Percentiles rank a stretch among this genome's conserved stretches.
phyloP scores from a whole-genome alignment of 2,888 invertebrate species.

The Eremobia ochroleuca region DNA sequence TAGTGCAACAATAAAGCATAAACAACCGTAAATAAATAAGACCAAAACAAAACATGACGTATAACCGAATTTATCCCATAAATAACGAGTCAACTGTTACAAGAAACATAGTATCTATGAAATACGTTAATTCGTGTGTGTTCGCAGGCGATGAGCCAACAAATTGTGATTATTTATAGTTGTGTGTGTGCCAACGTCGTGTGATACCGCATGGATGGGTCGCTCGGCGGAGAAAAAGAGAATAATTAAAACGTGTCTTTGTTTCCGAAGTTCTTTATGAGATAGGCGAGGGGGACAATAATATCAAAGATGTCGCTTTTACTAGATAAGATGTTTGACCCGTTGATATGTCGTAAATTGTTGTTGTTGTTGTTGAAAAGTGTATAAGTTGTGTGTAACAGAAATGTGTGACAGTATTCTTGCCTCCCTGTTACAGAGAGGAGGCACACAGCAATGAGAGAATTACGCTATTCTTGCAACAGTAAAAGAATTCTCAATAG shows the following conservation, averaged over 20 bases:
- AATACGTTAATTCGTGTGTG: slow-evolving; percentile 59
- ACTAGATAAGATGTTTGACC: not conserved
- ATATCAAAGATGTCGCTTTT: not conserved
- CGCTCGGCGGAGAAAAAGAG: slow-evolving; percentile 24
- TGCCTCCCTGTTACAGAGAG: not conserved
- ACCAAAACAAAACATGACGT: slow-evolving; percentile 28
- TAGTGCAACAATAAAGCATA: not conserved
- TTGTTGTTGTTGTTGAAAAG: too few species aligned
- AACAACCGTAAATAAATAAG: slow-evolving; percentile 24
- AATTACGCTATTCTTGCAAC: not conserved
- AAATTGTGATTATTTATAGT: slow-evolving; percentile 65
- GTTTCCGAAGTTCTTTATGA: slow-evolving; percentile 11
- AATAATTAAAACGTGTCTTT: slow-evolving; percentile 38
- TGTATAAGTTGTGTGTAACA: not conserved
- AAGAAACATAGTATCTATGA: slow-evolving; percentile 52
- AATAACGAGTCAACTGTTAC: slow-evolving; percentile 48
- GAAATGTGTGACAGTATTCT: not conserved
- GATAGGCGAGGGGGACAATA: not conserved
- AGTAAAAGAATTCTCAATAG: not conserved
- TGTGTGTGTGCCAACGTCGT: slow-evolving; percentile 57
- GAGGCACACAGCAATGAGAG: not conserved
- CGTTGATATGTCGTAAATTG: not conserved
- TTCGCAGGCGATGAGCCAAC: slow-evolving; percentile 65
- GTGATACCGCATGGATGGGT: slow-evolving; percentile 53
- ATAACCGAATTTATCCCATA: slow-evolving; percentile 42